Base-by-base conservation (phyloP, 2,797 vertebrate species). In the Phrynocephalus forsythii region DNA sequence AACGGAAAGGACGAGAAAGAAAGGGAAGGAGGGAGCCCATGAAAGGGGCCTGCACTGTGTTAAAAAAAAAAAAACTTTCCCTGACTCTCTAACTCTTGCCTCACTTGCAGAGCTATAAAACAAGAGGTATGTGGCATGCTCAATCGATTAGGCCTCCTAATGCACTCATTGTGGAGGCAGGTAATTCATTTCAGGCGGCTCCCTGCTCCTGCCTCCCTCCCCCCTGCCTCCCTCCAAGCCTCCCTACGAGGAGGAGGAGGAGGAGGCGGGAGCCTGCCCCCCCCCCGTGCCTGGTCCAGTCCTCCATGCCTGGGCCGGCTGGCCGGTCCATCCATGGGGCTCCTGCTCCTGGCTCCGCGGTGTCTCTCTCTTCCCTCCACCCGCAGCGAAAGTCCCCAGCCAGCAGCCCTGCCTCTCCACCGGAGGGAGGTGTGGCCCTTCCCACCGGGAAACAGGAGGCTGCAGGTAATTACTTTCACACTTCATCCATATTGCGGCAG, bases 111-210 rank as follows among this genome's bases (percentile, higher is more conserved):
- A 86, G 87, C 93, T 89, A 89, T 94, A 95, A 95, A 95, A 82
- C 60, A 89, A 0, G 76, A 24, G 91, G 93, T 91, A 52, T 79
- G 90, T 91, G 93, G 92, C 88, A 91, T 97, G 94, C 94, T 95
- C 95, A 95, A 95, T 96, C 95, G 92, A 96, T 96, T 97, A 94
- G 48, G 91, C 92, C 92, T 93, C 90, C 22, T 52, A 92, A 94
- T 86, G 88, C 91, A 91, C 92, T 72, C 30, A 30, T 84, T 90
- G 92, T 89, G 93, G 94, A 95, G 94, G 91, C 95, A 96, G 96
- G 95, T 96, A 95, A 96, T 96, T 96, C 93, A 95, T 96, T 95
- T 95, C 95, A 95, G 95, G 90, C 91, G 13, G 3, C 1, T 15
- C 52, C 79, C 15, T 18, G 1, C 68, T 9, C 11, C 3, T 38